Evolutionary conservation across 2,888 invertebrate species (phyloP).

Genomic region (Bombyx huttoni): DNA sequence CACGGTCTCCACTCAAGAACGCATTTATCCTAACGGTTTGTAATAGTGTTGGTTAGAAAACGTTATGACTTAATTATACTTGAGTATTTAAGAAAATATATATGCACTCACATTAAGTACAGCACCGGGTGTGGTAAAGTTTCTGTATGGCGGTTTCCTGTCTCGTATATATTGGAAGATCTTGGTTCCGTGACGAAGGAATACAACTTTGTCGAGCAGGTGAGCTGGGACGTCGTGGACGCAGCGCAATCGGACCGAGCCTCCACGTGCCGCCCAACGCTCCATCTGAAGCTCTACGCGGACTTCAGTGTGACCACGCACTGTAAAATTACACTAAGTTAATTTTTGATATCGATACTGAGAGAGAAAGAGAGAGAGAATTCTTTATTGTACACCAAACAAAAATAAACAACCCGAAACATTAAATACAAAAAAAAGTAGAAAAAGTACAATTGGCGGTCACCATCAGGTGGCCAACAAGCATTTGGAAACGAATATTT

Average conservation of each 20-base stretch:
- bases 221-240: constrained; percentile 82
- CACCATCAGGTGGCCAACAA: no score
- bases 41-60: no score
- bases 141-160: constrained; percentile 80
- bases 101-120: constrained; percentile 79
- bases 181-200: constrained; percentile 78
- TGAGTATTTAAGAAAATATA: not conserved
- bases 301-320: constrained; percentile 66
- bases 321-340: constrained; percentile 23
- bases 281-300: constrained; percentile 78
- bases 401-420: no score
- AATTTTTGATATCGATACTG: no score
- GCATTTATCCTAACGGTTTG: no score
- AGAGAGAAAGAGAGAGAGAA: no score
- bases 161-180: constrained; percentile 87
- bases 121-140: constrained; percentile 79
- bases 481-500: no score
- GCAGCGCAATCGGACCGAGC: constrained; percentile 80
- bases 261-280: constrained; percentile 80
- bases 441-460: no score
- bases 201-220: constrained; percentile 84
- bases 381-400: no score
- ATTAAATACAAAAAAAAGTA: no score
- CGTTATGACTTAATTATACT: no score
- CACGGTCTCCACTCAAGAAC: no score